Conservation (phyloP, 2,113 vertebrate species). For the Genyomyrus donnyi region DNA sequence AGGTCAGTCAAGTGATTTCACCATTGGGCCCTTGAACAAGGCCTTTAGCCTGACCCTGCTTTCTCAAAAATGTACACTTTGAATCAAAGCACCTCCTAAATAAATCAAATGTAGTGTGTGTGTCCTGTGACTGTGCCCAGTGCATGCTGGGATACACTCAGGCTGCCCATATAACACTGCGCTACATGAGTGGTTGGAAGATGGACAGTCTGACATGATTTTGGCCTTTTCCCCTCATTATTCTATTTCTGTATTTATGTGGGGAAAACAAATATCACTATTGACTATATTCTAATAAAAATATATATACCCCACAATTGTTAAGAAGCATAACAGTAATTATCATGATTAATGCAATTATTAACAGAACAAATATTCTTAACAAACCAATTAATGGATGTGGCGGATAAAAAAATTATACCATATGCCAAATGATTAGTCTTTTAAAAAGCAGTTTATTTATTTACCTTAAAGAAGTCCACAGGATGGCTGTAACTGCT, state of each 20-base stretch:
- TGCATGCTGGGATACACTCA: background rate
- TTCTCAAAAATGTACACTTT: background rate
- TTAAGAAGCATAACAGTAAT: background rate
- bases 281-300: background rate
- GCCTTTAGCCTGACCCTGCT: background rate
- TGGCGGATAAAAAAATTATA: background rate
- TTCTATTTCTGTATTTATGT: background rate
- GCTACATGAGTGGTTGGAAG: background rate
- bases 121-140: background rate
- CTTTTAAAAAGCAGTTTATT: background rate
- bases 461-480: slow-evolving; percentile 11
- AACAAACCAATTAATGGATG: background rate
- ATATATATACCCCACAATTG: background rate
- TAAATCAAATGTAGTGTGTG: background rate
- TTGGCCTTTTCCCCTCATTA: background rate
- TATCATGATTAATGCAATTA: background rate
- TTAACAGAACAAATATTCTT: background rate
- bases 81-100: background rate
- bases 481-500: background rate
- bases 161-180: background rate
- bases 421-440: background rate
- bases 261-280: background rate
- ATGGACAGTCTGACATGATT: background rate
- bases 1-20: background rate
- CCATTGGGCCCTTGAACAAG: background rate